Evolutionary conservation across 2,797 vertebrate species (phyloP).

Genomic region (Esox lucius): DNA sequence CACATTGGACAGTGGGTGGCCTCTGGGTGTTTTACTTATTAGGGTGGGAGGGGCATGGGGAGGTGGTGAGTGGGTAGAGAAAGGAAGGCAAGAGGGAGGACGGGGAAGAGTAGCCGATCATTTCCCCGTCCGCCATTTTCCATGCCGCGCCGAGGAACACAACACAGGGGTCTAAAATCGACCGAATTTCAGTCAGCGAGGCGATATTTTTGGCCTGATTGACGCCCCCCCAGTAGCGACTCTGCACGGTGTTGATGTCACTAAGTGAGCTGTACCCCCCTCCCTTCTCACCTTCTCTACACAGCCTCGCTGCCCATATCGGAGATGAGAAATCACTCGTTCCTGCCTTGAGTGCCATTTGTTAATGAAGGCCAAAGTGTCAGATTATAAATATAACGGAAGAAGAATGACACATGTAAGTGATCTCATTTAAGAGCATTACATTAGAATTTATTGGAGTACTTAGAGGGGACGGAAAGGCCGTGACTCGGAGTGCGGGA

Average conservation of each 20-base stretch:
- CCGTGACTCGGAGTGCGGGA: conserved; percentile 65
- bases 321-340: conserved; percentile 64
- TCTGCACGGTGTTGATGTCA: conserved; percentile 39
- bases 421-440: conserved; percentile 82
- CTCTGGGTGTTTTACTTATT: conserved; percentile 35
- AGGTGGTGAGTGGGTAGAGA: conserved; percentile 6
- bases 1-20: conserved; percentile 57
- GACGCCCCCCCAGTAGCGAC: conserved; percentile 34
- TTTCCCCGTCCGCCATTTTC: not conserved
- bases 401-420: conserved; percentile 82
- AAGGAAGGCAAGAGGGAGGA: conserved; percentile 12
- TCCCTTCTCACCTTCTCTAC: conserved; percentile 18
- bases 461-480: conserved; percentile 77
- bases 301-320: conserved; percentile 35
- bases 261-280: conserved; percentile 39
- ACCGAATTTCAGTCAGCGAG: not conserved
- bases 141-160: not conserved
- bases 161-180: not conserved
- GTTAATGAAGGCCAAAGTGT: conserved; percentile 84
- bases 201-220: conserved; percentile 31
- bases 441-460: conserved; percentile 81
- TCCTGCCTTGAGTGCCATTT: conserved; percentile 76
- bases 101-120: not conserved
- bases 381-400: conserved; percentile 80
- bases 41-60: conserved; percentile 15